Evolutionary conservation across 2,113 vertebrate species (phyloP).

Genomic region (Callaeas wilsoni): DNA sequence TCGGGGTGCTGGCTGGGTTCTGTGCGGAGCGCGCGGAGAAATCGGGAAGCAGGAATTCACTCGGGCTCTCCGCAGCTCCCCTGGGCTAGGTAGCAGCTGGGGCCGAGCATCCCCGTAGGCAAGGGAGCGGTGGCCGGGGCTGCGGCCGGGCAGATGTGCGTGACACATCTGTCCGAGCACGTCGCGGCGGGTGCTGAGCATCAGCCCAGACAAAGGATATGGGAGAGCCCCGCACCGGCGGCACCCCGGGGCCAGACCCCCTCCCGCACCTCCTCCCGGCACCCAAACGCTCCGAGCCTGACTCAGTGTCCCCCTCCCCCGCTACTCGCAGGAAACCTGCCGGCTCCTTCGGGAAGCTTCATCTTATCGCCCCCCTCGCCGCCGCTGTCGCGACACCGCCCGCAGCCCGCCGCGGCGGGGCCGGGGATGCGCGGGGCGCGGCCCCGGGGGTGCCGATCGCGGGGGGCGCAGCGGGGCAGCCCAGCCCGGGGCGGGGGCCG

Average conservation of each 20-base stretch:
- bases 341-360: conserved; percentile 7
- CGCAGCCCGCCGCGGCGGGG: background rate
- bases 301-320: background rate
- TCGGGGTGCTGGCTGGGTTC: background rate
- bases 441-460: background rate
- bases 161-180: background rate
- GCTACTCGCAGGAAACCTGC: background rate
- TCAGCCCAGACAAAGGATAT: conserved; percentile 4
- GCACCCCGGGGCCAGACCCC: background rate
- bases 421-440: background rate
- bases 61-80: background rate
- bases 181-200: background rate
- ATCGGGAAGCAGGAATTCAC: background rate
- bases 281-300: background rate
- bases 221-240: background rate
- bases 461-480: background rate
- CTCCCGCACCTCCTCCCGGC: background rate
- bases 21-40: rapidly evolving
- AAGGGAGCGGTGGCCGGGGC: background rate
- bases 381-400: background rate
- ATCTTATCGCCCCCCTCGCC: background rate
- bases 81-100: background rate
- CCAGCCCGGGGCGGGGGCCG: background rate
- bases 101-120: background rate
- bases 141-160: background rate